Evolutionary conservation across 2,113 vertebrate species (phyloP), one percentile per base, ranked within the genome.

Genomic region (Cacatua alba): DNA sequence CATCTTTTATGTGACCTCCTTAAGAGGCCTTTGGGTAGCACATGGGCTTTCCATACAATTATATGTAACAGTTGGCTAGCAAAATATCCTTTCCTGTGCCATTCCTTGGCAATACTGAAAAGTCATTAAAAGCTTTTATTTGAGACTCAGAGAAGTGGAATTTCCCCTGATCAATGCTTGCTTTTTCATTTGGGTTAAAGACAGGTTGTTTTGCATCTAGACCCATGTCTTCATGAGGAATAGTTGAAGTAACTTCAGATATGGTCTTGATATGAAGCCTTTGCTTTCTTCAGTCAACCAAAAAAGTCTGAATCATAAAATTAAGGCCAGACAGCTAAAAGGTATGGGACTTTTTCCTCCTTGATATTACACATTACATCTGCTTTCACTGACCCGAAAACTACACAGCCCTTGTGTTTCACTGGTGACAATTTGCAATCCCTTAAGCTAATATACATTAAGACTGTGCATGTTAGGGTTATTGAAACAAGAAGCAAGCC

Each of bases 1-100:
- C 86, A 93, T 96, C 90, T 96, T 96, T 86, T 91, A 65, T 91
- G 94, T 88, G 86, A 95, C 91, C 90, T 92, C 20, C 52, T 72
- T 86, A 59, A 82, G 83, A 92, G 67, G 74, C 83, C 91, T 91
- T 96, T 93, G 83, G 35, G 74, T 82, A 87, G 92, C 91, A 95
- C 92, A 79, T 96, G 95, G 92, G 29, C 63, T 96, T 89, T 89
- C 88, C 37, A 59, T 94, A 49, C 8, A 62, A 53, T 72, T 65
- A 15, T 28, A 9, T 0, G 3, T 65, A 93, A 31, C 28, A 86
- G 24, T 5, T 92, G 52, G 43, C 60, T 78, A 57, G 28, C 44
- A 75, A 88, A 90, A 75, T 78, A 46, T 46, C 41, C 28, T 84
- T 96, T 92, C 80, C 69, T 1, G 0, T 37, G 59, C 26, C 41